Evolutionary conservation across 2,888 invertebrate genomes (phyloP).

Genomic region (Trypoxylon attenuatum): DNA sequence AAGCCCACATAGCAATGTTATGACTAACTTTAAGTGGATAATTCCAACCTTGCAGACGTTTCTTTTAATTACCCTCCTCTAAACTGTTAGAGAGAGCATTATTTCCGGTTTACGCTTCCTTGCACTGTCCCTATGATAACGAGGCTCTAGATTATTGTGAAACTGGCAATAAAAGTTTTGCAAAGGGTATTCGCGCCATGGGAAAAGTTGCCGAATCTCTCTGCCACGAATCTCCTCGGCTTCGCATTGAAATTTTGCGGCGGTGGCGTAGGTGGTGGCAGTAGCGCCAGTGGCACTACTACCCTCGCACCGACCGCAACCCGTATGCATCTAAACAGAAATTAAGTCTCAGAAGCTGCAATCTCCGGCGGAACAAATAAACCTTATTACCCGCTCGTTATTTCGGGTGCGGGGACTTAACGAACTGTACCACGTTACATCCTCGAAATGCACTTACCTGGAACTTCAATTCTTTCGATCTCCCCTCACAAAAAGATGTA

Average conservation of each 20-base stretch:
- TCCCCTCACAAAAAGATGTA: too few relatives aligned
- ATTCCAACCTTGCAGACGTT: background rate
- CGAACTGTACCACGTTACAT: too few relatives aligned
- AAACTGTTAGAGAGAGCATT: background rate
- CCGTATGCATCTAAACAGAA: background rate
- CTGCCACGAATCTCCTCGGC: too few relatives aligned
- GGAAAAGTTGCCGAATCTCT: conserved; percentile 3
- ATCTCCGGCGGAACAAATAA: background rate
- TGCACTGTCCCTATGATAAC: background rate
- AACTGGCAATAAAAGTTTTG: background rate
- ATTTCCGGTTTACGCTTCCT: background rate
- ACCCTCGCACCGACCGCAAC: too few relatives aligned
- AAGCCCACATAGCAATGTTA: background rate
- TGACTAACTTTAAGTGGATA: background rate
- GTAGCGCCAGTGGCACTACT: too few relatives aligned
- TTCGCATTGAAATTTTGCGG: background rate
- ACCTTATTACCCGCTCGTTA: background rate
- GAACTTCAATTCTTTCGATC: too few relatives aligned
- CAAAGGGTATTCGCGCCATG: background rate
- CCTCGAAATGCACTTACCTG: too few relatives aligned
- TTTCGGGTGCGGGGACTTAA: background rate
- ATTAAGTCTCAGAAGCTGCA: conserved; percentile 5
- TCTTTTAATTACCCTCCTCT: background rate
- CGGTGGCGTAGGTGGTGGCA: too few relatives aligned
- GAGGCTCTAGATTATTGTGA: conserved; percentile 3